Evolutionary conservation across 2,113 vertebrate species (phyloP).

Genomic region (Macroglossus sobrinus): DNA sequence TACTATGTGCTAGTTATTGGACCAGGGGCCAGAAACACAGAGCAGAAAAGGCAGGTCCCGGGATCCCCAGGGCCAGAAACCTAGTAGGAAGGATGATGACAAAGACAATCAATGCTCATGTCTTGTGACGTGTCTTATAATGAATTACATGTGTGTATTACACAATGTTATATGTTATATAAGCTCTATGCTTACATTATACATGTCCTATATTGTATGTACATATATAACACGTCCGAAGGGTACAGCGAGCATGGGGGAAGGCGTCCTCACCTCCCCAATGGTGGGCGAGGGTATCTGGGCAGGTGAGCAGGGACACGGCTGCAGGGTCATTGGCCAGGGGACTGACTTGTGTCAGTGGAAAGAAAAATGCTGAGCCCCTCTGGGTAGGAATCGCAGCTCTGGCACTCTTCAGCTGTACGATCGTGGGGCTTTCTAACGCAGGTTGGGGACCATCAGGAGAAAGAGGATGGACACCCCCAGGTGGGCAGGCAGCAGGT

Average conservation of each 20-base stretch:
- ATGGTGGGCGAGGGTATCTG: neutral
- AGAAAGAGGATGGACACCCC: no score
- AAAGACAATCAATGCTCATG: rapidly evolving
- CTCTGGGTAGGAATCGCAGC: neutral
- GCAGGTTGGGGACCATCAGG: neutral
- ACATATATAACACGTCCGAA: rapidly evolving
- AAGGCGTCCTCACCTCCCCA: neutral
- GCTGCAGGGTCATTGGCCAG: neutral
- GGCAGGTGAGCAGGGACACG: no score
- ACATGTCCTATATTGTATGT: neutral
- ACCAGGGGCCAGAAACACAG: neutral
- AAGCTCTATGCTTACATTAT: neutral
- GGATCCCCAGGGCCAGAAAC: neutral
- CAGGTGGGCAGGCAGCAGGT: neutral
- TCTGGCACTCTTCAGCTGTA: neutral
- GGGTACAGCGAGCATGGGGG: neutral
- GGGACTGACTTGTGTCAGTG: neutral
- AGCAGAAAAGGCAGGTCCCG: neutral
- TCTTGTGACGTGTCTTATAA: neutral
- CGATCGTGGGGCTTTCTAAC: neutral
- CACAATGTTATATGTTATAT: neutral
- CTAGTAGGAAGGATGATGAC: neutral
- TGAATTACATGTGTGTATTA: no score
- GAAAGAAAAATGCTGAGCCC: neutral
- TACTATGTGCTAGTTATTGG: neutral